A percentile compares a stretch with the other conserved stretches of the same genome.
These are phyloP conservation scores for Neosilurus mollespiculum DNA, from an alignment of 2,797 vertebrate genomes.

Conservation along the genomic window DNA sequence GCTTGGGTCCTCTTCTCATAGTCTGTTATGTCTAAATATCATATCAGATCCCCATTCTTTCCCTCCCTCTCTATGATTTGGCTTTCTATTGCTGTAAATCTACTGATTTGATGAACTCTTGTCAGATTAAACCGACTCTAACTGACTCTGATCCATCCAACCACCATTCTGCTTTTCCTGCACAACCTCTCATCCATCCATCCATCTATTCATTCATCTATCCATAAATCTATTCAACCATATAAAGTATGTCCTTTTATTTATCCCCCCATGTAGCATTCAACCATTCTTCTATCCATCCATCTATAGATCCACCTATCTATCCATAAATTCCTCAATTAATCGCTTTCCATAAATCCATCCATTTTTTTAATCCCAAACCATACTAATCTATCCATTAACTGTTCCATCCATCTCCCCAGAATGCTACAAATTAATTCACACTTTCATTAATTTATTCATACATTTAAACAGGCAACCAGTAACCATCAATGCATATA, in stretches of 20 bases:
- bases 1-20: constrained; percentile 16
- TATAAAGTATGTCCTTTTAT: neutral
- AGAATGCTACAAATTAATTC: neutral
- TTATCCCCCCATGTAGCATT: neutral
- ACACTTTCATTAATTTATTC: neutral
- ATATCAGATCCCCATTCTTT: neutral
- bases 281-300: neutral
- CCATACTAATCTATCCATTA: neutral
- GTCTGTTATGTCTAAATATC: constrained; percentile 20
- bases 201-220: neutral
- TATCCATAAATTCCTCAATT: neutral
- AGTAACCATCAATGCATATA: too few relatives aligned
- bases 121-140: constrained; percentile 62
- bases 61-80: constrained; percentile 24
- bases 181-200: neutral
- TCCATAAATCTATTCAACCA: neutral
- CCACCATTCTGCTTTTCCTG: neutral
- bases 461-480: neutral
- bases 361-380: neutral
- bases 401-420: neutral
- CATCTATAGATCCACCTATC: neutral
- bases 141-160: neutral
- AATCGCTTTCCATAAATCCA: neutral
- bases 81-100: constrained; percentile 68
- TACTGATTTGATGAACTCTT: constrained; percentile 68